Evolutionary conservation across 2,888 invertebrate genomes (phyloP).

Genomic region (Chrysopilus asiliformis): DNA sequence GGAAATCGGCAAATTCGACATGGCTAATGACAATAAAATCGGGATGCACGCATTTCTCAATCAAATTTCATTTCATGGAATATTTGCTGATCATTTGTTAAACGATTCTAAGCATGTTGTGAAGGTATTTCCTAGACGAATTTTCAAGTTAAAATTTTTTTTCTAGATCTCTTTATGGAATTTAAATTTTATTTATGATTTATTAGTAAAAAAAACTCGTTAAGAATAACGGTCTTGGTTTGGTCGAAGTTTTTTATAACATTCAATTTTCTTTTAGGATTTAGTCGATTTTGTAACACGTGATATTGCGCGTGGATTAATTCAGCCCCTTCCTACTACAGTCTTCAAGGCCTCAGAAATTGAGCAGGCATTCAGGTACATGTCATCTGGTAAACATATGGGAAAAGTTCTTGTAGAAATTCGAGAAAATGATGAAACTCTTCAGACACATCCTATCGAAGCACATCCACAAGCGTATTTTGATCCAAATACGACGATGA

Average conservation of each 20-base stretch:
- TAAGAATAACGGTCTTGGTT: too few relatives aligned
- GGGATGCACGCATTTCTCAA: slow-evolving; percentile 55
- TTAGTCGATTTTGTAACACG: too few relatives aligned
- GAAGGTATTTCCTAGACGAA: too few relatives aligned
- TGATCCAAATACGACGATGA: slow-evolving; percentile 33
- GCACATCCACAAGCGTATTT: slow-evolving; percentile 26
- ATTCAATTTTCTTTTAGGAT: too few relatives aligned
- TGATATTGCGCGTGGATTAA: slow-evolving; percentile 51
- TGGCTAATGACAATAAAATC: slow-evolving; percentile 49
- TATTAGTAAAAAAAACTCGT: too few relatives aligned
- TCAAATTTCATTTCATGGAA: slow-evolving; percentile 62
- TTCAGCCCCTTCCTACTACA: slow-evolving; percentile 53
- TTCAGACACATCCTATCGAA: slow-evolving; percentile 24
- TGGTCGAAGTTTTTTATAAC: too few relatives aligned
- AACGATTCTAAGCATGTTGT: slow-evolving; percentile 36
- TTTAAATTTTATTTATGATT: too few relatives aligned
- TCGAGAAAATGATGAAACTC: slow-evolving; percentile 21
- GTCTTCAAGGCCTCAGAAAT: slow-evolving; percentile 51
- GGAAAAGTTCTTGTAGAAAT: slow-evolving; percentile 49
- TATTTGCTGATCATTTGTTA: slow-evolving; percentile 60
- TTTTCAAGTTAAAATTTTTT: too few relatives aligned
- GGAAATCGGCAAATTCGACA: slow-evolving; percentile 78
- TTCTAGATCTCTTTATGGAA: too few relatives aligned
- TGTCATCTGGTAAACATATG: slow-evolving; percentile 61
- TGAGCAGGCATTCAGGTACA: slow-evolving; percentile 55